phyloP scores from a whole-genome alignment of 2,888 invertebrate genomes.

The Hirtodrosophila cameraria region DNA sequence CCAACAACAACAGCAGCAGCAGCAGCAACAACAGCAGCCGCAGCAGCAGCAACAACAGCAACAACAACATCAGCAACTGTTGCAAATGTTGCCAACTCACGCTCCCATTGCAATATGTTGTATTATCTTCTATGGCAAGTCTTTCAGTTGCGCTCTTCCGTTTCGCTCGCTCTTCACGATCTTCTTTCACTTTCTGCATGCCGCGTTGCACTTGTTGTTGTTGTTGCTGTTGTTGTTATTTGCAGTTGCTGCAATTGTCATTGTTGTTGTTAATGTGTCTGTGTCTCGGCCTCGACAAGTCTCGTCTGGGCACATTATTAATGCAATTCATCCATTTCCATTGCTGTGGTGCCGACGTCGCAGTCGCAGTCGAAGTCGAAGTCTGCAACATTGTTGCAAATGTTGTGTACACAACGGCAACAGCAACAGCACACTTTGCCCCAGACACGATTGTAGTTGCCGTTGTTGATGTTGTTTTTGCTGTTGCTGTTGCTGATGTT shows the following conservation, averaged over 20 bases:
- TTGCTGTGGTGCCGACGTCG: slow-evolving; percentile 30
- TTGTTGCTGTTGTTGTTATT: slow-evolving; percentile 28
- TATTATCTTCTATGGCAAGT: slow-evolving; percentile 27
- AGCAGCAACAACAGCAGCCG: slow-evolving; percentile 7
- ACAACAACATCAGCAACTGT: slow-evolving; percentile 12
- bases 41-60: slow-evolving; percentile 15
- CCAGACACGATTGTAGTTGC: slow-evolving; percentile 50
- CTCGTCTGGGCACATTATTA: slow-evolving; percentile 56
- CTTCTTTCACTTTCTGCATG: slow-evolving; percentile 75
- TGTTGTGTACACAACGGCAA: slow-evolving; percentile 50
- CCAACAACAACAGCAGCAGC: slow-evolving; percentile 9
- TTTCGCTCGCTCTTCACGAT: slow-evolving; percentile 41
- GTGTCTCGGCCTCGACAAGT: slow-evolving; percentile 48
- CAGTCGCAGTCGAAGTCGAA: slow-evolving; percentile 6
- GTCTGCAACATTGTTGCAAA: slow-evolving; percentile 59
- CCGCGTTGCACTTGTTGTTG: slow-evolving; percentile 34
- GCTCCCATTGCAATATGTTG: slow-evolving; percentile 53
- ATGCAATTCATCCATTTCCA: slow-evolving; percentile 71
- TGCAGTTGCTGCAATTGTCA: slow-evolving; percentile 24
- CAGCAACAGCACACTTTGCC: slow-evolving; percentile 33
- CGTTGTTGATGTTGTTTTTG: slow-evolving; percentile 5
- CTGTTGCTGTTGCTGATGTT: slow-evolving; percentile 13
- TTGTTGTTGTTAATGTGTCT: slow-evolving; percentile 39
- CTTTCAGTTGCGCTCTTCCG: not conserved
- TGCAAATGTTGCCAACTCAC: slow-evolving; percentile 59